These are phyloP conservation scores for Pterostichus niger DNA, from an alignment of 2,888 invertebrate genomes.

Conservation along the genomic window DNA sequence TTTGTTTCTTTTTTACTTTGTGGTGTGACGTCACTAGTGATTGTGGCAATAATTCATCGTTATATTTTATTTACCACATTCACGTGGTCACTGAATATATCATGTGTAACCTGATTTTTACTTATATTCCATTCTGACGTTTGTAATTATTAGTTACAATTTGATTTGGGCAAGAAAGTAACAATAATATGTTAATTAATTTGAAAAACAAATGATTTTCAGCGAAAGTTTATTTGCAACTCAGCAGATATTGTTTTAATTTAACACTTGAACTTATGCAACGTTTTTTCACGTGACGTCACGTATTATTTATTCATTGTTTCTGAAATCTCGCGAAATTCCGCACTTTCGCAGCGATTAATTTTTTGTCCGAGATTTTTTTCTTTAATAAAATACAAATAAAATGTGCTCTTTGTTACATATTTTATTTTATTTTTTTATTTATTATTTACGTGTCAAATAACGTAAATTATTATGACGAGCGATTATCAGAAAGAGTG, in stretches of 20 bases:
- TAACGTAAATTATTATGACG: not conserved
- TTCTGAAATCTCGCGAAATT: constrained; percentile 17
- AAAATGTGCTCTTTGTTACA: too few species aligned
- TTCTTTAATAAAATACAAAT: too few species aligned
- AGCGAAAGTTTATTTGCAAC: constrained; percentile 42
- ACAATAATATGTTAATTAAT: too few species aligned
- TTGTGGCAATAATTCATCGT: not conserved
- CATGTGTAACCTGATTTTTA: not conserved
- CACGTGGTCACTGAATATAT: too few species aligned
- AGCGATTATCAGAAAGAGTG: not conserved
- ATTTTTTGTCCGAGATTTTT: too few species aligned
- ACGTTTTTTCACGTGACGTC: constrained; percentile 23
- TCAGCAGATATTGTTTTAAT: constrained; percentile 29
- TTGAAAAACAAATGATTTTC: not conserved
- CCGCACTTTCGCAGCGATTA: too few species aligned
- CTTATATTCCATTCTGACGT: not conserved
- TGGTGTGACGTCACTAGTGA: not conserved
- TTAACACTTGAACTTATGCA: constrained; percentile 11
- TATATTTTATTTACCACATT: constrained; percentile 1
- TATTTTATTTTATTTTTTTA: too few species aligned
- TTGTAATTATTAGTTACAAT: not conserved
- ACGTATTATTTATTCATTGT: constrained; percentile 32
- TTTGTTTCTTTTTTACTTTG: not conserved
- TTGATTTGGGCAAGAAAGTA: too few species aligned
- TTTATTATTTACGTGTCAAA: too few species aligned